Conservation (phyloP, 2,797 vertebrate species). For the Etheostoma nigrum region DNA sequence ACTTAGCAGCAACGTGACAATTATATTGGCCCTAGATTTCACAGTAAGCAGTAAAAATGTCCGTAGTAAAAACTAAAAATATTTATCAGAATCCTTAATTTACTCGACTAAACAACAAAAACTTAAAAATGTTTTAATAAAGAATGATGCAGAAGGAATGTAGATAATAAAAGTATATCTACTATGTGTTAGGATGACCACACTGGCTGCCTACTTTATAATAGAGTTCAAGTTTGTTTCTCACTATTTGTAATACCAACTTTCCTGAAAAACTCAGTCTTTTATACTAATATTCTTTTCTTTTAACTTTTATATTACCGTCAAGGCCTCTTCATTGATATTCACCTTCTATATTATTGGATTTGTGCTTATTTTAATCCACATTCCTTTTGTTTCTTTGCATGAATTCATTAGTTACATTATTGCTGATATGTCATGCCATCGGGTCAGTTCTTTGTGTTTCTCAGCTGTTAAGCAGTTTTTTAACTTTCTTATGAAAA, state of each 20-base stretch:
- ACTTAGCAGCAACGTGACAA: conserved; percentile 22
- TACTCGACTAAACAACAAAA: background rate
- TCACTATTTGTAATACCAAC: conserved; percentile 1
- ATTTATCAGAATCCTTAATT: background rate
- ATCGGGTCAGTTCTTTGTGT: conserved; percentile 3
- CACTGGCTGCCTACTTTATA: background rate
- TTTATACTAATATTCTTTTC: conserved; percentile 5
- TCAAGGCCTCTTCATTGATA: conserved; percentile 1
- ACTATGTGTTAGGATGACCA: background rate
- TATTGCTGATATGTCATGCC: conserved; percentile 3
- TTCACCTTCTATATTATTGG: conserved; percentile 16
- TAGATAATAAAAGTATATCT: background rate
- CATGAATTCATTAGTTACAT: too few species aligned
- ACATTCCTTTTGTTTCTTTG: too few species aligned
- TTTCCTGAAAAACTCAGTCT: background rate
- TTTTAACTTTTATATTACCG: background rate
- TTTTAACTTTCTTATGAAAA: background rate
- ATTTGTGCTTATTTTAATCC: background rate
- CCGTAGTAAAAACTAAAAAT: background rate
- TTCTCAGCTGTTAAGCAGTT: conserved; percentile 7
- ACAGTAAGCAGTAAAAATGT: background rate
- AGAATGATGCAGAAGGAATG: background rate
- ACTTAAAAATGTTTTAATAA: background rate
- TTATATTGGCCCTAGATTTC: background rate
- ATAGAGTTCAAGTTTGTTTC: conserved; percentile 1